Evolutionary conservation across 2,888 invertebrate species (phyloP).

Genomic region (Ormia ochracea): DNA sequence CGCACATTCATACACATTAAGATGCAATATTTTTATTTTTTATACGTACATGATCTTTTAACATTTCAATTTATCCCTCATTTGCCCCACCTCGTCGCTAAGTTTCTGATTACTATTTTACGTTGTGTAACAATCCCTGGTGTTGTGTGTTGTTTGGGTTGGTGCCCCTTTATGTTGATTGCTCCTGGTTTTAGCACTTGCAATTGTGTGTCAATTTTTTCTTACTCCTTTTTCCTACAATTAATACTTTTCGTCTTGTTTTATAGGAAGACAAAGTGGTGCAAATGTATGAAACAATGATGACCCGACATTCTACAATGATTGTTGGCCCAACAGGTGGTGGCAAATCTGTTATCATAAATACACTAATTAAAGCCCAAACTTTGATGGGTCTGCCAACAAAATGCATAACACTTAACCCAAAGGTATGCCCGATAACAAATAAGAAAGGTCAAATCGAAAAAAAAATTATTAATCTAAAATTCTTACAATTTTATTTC

Average conservation of each 20-base stretch:
- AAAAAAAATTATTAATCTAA: too few relatives aligned
- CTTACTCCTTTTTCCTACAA: conserved; percentile 28
- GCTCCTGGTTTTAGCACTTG: conserved; percentile 53
- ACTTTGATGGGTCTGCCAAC: conserved; percentile 85
- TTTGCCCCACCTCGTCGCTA: not conserved
- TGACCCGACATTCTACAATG: conserved; percentile 95
- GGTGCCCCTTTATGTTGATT: conserved; percentile 52
- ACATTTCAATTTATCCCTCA: conserved; percentile 20
- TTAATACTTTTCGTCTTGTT: conserved; percentile 5
- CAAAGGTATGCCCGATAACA: conserved; percentile 79
- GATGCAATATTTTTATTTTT: conserved; percentile 13
- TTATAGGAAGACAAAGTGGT: conserved; percentile 89
- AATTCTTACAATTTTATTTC: not conserved
- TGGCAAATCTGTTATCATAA: conserved; percentile 91
- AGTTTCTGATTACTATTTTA: not conserved
- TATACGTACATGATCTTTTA: conserved; percentile 45
- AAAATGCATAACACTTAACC: conserved; percentile 89
- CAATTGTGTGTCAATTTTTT: conserved; percentile 60
- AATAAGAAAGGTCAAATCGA: not conserved
- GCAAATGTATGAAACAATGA: conserved; percentile 95
- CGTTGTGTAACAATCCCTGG: conserved; percentile 5
- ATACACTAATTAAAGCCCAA: conserved; percentile 87
- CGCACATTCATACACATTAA: conserved; percentile 1
- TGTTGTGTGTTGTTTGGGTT: conserved; percentile 16
- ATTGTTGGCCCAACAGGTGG: conserved; percentile 95